phyloP scores from a whole-genome alignment of 2,797 vertebrate genomes.

The Pseudopleuronectes americanus region DNA sequence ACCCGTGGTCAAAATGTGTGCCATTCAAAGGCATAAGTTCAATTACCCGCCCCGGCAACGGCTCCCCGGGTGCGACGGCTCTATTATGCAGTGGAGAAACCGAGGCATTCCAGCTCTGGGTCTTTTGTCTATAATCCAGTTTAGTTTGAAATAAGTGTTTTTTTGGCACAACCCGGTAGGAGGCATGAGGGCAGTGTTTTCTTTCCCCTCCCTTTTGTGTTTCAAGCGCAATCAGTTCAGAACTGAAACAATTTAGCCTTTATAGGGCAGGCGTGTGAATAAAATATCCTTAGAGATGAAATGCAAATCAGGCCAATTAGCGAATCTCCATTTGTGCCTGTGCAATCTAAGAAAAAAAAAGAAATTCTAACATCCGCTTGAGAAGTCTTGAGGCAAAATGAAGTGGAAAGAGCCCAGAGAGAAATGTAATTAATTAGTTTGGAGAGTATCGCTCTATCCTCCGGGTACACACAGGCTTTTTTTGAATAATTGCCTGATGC shows the following conservation, averaged over 20 bases:
- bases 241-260: slow-evolving; percentile 84
- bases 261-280: slow-evolving; percentile 81
- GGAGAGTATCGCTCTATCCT: slow-evolving; percentile 32
- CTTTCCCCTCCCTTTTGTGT: slow-evolving; percentile 59
- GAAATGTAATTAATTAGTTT: slow-evolving; percentile 62
- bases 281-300: slow-evolving; percentile 81
- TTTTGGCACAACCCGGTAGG: slow-evolving; percentile 80
- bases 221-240: slow-evolving; percentile 81
- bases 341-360: slow-evolving; percentile 39
- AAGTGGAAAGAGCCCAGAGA: slow-evolving; percentile 30
- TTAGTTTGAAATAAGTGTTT: slow-evolving; percentile 88
- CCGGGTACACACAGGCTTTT: slow-evolving; percentile 14
- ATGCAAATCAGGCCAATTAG: slow-evolving; percentile 82
- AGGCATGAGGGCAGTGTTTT: slow-evolving; percentile 60
- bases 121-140: slow-evolving; percentile 85
- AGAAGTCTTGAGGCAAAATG: slow-evolving; percentile 34
- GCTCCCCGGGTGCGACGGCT: slow-evolving; percentile 62
- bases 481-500: slow-evolving; percentile 52
- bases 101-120: slow-evolving; percentile 78
- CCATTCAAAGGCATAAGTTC: slow-evolving; percentile 77
- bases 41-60: slow-evolving; percentile 74
- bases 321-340: slow-evolving; percentile 53
- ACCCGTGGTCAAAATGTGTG: slow-evolving; percentile 70
- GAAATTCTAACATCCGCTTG: neutral
- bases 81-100: slow-evolving; percentile 69